phyloP scores from a whole-genome alignment of 2,113 vertebrate species.

The Porphyrio hochstetteri region DNA sequence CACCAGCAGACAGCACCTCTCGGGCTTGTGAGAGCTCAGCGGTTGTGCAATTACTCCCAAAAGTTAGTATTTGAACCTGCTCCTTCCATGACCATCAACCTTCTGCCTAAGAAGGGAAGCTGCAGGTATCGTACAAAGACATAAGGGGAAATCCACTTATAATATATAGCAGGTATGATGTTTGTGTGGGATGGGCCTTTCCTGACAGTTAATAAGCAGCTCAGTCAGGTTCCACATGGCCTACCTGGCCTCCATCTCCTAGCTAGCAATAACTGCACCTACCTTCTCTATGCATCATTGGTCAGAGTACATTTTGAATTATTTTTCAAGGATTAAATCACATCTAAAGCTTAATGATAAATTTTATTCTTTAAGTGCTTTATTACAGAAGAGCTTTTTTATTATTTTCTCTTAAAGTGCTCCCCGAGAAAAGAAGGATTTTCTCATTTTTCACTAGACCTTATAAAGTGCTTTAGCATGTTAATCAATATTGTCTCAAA shows the following conservation, averaged over 20 bases:
- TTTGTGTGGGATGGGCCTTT: not conserved
- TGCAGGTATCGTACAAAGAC: not conserved
- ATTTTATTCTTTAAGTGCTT: not conserved
- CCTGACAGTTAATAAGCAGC: not conserved
- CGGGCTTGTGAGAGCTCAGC: not conserved
- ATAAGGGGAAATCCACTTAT: not conserved
- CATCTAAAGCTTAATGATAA: not conserved
- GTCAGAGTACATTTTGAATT: not conserved
- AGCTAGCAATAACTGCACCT: not conserved
- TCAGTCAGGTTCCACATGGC: rapidly evolving
- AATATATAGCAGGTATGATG: not conserved
- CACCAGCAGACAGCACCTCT: not conserved
- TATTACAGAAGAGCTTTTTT: not conserved
- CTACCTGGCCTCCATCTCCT: not conserved
- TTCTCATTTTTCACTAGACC: not conserved
- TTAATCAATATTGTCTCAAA: not conserved
- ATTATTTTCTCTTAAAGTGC: not conserved
- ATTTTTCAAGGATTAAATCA: not conserved
- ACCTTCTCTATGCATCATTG: not conserved
- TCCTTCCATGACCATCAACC: not conserved
- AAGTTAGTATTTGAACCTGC: not conserved
- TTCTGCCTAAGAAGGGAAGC: not conserved
- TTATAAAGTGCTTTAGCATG: not conserved
- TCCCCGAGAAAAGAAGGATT: not conserved
- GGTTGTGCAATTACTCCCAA: not conserved